Evolutionary conservation across 2,113 vertebrate species (phyloP), one percentile per base, ranked within the genome.

Genomic region (Mustelus asterias): DNA sequence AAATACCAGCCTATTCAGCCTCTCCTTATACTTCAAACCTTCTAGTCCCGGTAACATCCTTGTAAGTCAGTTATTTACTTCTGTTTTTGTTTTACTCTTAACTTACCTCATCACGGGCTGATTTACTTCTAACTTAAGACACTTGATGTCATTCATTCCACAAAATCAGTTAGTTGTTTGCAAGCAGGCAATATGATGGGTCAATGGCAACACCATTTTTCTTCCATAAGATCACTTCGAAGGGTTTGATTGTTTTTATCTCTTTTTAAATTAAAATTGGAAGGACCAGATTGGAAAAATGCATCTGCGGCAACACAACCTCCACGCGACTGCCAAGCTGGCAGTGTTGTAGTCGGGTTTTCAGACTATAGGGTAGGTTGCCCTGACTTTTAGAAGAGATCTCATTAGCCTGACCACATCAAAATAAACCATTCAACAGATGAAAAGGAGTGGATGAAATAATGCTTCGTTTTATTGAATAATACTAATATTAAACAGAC

Each of bases 351-450:
- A 65, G 65, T 67, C 0, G 20, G 22, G 20, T 24, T 94, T 69
- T 44, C 54, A 69, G n/a, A 44, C 7, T 13, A 69, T 54, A 13
- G 63, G 37, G 18, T 41, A 69, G 65, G 65, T 67, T 94, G 65
- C 41, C n/a, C 92, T 94, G 63, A 37, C 92, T 69, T 58, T 90
- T 29, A 54, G 41, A 65, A 33, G n/a, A n/a, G 16, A 67, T 18
- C 90, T 94, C 63, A 94, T 69, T 94, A 58, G 63, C 7, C n/a
- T 94, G 65, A 94, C 92, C 92, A 69, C 92, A 94, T 94, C 92
- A 94, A 94, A 94, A 69, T 94, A 70, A 94, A 70, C 4, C 18
- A 70, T 58, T 90, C 88, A 94, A 44, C 3, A 24, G 63, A 94
- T 69, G 65, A 67, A 67, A 94, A 44, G 92, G 41, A 69, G 3